phyloP scores from a whole-genome alignment of 2,797 vertebrate genomes.

The Odontamblyopus rebecca region DNA sequence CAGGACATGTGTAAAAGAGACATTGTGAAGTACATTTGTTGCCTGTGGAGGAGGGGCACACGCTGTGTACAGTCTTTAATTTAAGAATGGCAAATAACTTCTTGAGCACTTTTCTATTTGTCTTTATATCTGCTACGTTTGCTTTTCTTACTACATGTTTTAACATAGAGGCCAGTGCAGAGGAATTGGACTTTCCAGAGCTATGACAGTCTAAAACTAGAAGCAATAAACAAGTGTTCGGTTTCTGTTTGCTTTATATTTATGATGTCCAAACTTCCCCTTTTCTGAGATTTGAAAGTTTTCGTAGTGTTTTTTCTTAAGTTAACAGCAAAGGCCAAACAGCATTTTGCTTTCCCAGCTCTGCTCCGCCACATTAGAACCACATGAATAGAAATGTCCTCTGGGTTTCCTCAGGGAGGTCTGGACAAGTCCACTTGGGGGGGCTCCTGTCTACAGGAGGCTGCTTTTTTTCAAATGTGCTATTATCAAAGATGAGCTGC shows the following conservation, averaged over 20 bases:
- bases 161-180: background rate
- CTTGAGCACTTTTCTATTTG: conserved; percentile 5
- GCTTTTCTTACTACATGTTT: background rate
- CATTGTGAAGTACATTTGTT: background rate
- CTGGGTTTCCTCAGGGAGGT: background rate
- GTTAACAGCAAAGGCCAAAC: background rate
- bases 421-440: background rate
- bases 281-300: background rate
- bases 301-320: too few species aligned
- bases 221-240: background rate
- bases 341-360: background rate
- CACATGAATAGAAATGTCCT: background rate
- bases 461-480: background rate
- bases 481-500: background rate
- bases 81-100: conserved; percentile 2
- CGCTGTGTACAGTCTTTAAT: background rate
- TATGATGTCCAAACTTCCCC: background rate
- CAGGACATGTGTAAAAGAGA: background rate
- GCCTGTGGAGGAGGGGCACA: background rate
- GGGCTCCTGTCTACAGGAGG: too few species aligned
- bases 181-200: background rate
- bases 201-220: background rate
- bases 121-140: background rate
- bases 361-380: background rate
- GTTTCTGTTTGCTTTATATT: background rate